These are phyloP conservation scores for Salticus scenicus DNA, from an alignment of 2,888 invertebrate genomes.

Conservation along the genomic window DNA sequence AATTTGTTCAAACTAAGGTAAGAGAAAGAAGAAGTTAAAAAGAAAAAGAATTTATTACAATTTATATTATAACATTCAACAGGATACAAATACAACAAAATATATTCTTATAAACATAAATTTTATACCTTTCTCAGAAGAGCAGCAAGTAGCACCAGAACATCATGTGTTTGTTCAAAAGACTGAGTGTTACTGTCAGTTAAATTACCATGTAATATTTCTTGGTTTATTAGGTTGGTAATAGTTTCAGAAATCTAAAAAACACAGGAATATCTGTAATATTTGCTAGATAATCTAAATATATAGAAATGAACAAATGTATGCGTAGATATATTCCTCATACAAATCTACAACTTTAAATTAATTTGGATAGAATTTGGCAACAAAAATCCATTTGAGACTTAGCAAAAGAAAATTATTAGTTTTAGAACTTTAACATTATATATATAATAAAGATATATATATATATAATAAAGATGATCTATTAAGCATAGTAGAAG, in stretches of 20 bases:
- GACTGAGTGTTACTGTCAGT: slow-evolving; percentile 21
- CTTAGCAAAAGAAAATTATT: no score
- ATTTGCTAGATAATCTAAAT: neutral
- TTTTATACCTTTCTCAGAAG: slow-evolving; percentile 43
- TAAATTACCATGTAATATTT: slow-evolving; percentile 25
- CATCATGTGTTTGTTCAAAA: slow-evolving; percentile 56
- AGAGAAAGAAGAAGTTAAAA: neutral
- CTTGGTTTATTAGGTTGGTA: slow-evolving; percentile 46
- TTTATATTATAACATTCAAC: neutral
- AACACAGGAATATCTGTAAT: neutral
- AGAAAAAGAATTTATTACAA: neutral
- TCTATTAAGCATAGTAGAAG: no score
- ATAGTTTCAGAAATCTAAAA: slow-evolving; percentile 46
- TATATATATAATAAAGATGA: no score
- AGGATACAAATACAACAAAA: no score
- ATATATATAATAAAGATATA: no score
- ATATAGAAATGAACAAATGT: neutral
- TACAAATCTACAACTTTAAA: no score
- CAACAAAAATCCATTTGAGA: neutral
- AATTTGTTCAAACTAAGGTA: slow-evolving; percentile 52
- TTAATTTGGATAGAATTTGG: no score
- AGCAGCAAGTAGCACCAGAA: slow-evolving; percentile 60
- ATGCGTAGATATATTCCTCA: neutral
- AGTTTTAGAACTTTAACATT: no score
- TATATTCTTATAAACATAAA: neutral